Evolutionary conservation across 2,888 invertebrate species (phyloP), one percentile per base, ranked within the genome.

Genomic region (Acanthosoma haemorrhoidale): DNA sequence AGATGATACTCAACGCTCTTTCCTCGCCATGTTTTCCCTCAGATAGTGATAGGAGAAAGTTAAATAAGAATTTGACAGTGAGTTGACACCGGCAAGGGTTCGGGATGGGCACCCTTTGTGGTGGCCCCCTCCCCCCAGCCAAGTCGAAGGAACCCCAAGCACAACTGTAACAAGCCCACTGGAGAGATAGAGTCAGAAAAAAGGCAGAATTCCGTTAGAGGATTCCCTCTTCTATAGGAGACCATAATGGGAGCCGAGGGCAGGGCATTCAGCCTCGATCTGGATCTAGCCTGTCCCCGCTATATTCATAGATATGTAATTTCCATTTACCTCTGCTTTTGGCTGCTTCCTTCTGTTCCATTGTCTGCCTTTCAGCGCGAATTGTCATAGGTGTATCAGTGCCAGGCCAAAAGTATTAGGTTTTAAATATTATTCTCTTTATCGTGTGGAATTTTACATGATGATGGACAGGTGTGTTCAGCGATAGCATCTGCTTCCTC

Each of bases 111-210:
- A n/a, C n/a, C 51, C 51, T 51, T 51, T 51, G 51, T 51, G 51
- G 29, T 11, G 0, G n/a, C n/a, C n/a, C n/a, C n/a, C n/a, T n/a
- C n/a, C n/a, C n/a, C n/a, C n/a, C n/a, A n/a, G n/a, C n/a, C n/a
- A n/a, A n/a, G n/a, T n/a, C n/a, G n/a, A n/a, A n/a, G n/a, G n/a
- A n/a, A n/a, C n/a, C n/a, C n/a, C n/a, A 6, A 51, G 18, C 25
- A n/a, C 25, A n/a, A 25, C 51, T 51, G 51, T 51, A 51, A 51
- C 51, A 51, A 51, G 51, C 51, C 29, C 18, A 51, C 25, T 11
- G 25, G 51, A 51, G 51, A 51, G n/a, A n/a, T n/a, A n/a, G 21
- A 51, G 51, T 11, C 51, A 51, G 51, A 51, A 51, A 51, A 51
- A 51, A 51, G 51, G 51, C n/a, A 2, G 51, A 25, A 51, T 51